phyloP scores from a whole-genome alignment of 2,113 vertebrate genomes.

The Scalopus aquaticus region DNA sequence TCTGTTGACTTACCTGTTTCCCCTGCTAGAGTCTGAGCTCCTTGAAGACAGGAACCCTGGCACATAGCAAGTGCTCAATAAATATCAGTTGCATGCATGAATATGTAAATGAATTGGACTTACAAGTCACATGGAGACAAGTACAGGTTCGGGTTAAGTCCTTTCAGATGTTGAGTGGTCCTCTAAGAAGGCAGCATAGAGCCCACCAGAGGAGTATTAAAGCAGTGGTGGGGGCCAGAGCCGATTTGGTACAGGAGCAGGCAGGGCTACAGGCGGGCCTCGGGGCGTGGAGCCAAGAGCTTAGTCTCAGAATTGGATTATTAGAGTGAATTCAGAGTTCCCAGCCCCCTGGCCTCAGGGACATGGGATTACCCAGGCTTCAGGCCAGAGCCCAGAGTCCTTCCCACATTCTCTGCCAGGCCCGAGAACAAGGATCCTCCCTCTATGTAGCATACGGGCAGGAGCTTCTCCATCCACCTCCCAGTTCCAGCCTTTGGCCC shows the following conservation, averaged over 20 bases:
- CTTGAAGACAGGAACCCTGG: not conserved
- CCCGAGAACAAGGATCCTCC: not conserved
- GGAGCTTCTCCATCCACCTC: not conserved
- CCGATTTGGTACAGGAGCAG: not conserved
- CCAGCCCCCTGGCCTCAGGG: constrained; percentile 53
- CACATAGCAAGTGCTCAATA: not conserved
- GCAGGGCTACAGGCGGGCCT: constrained; percentile 47
- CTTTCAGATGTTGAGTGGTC: not conserved
- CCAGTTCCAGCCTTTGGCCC: not conserved
- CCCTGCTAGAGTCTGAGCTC: not conserved
- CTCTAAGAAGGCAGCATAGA: not conserved
- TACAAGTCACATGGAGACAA: not conserved
- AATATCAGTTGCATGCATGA: not conserved
- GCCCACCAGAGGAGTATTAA: not conserved
- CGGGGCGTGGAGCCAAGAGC: constrained; percentile 59
- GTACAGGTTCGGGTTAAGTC: not conserved
- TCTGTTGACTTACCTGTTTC: not conserved
- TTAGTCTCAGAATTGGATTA: constrained; percentile 83
- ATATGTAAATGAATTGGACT: not conserved
- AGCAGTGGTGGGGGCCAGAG: not conserved
- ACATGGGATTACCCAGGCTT: constrained; percentile 72
- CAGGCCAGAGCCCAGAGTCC: not conserved
- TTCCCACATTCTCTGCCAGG: not conserved
- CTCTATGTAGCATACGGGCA: not conserved
- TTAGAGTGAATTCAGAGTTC: constrained; percentile 78